Conservation (phyloP, 2,113 vertebrate species). For the Nanorana parkeri region DNA sequence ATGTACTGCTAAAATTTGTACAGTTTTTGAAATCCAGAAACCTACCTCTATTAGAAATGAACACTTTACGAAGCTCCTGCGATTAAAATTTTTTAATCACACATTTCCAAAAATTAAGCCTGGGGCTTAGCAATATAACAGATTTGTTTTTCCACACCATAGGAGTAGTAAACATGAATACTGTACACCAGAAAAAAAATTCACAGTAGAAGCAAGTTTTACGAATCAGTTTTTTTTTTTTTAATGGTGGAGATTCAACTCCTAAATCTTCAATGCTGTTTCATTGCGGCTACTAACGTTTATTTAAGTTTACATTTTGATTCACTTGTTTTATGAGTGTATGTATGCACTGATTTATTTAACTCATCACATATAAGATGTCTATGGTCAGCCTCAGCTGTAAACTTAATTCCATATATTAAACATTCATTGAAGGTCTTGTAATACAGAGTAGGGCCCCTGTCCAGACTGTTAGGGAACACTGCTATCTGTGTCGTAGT, state of each 20-base stretch:
- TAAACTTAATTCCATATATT: too few species aligned
- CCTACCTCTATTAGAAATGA: conserved; percentile 14
- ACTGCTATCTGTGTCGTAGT: too few species aligned
- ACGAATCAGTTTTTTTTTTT: conserved; percentile 28
- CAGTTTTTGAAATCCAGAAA: conserved; percentile 13
- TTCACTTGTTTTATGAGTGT: too few species aligned
- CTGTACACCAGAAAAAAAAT: not conserved
- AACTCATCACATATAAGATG: too few species aligned
- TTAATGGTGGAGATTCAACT: conserved; percentile 5
- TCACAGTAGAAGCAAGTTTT: not conserved
- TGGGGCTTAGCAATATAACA: conserved; percentile 12
- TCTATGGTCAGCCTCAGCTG: too few species aligned
- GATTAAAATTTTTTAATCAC: conserved; percentile 40
- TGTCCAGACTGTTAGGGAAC: too few species aligned
- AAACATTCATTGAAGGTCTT: too few species aligned
- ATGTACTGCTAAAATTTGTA: not conserved
- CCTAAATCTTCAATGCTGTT: conserved; percentile 15
- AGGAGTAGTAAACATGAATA: conserved; percentile 1
- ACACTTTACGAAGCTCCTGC: conserved; percentile 10
- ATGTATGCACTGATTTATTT: too few species aligned
- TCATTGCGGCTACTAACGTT: not conserved
- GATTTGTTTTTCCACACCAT: not conserved
- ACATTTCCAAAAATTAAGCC: conserved; percentile 38
- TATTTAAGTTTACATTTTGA: too few species aligned
- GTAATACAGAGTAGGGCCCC: too few species aligned